These are phyloP conservation scores for Hofmannophila pseudospretella DNA, from an alignment of 2,888 invertebrate genomes.

Conservation along the genomic window DNA sequence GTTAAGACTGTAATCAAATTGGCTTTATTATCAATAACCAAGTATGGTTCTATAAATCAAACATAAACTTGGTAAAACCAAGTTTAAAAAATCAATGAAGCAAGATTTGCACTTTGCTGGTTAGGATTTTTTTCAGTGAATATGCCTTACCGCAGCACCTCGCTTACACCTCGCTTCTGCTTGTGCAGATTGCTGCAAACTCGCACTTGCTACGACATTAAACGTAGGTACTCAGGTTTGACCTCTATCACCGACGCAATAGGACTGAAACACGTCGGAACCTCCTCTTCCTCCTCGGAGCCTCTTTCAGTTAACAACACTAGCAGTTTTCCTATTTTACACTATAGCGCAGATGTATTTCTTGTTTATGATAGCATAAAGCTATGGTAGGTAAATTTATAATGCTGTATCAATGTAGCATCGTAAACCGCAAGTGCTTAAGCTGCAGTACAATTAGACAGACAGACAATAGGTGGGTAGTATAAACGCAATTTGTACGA, in stretches of 20 bases:
- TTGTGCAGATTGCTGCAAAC: slow-evolving; percentile 66
- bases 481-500: no score
- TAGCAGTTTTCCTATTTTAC: slow-evolving; percentile 49
- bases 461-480: neutral
- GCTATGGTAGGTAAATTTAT: slow-evolving; percentile 62
- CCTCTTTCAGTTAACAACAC: slow-evolving; percentile 43
- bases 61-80: no score
- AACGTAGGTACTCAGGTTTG: slow-evolving; percentile 52
- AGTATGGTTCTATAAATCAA: no score
- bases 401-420: slow-evolving; percentile 44
- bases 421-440: slow-evolving; percentile 35
- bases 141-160: slow-evolving; percentile 29
- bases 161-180: slow-evolving; percentile 59
- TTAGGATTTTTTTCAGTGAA: no score
- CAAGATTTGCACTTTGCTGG: no score
- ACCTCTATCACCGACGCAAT: slow-evolving; percentile 54
- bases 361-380: slow-evolving; percentile 67
- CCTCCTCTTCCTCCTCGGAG: no score
- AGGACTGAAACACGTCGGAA: slow-evolving; percentile 41
- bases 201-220: slow-evolving; percentile 43
- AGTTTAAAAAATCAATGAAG: no score
- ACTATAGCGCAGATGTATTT: slow-evolving; percentile 63
- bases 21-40: no score
- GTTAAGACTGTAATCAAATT: no score
- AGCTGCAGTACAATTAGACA: slow-evolving; percentile 3